Evolutionary conservation across 2,113 vertebrate species (phyloP).

Genomic region (Dicrurus megarhynchus): DNA sequence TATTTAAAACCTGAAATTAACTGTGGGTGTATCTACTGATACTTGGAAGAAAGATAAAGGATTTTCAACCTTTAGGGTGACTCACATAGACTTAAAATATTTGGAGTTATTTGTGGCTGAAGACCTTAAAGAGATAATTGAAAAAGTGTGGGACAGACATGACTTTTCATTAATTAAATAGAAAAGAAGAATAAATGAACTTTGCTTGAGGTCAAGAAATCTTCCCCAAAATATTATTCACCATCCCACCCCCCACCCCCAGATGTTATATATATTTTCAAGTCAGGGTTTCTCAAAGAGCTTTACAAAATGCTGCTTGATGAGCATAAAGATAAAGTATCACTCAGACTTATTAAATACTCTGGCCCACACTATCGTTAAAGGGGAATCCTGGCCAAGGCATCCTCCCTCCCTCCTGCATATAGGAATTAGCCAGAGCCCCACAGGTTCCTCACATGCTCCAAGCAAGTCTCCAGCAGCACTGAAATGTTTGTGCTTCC

Average conservation of each 20-base stretch:
- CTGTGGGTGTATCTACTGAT: neutral
- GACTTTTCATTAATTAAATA: neutral
- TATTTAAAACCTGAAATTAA: constrained; percentile 5
- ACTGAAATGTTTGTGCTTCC: neutral
- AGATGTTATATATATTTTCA: neutral
- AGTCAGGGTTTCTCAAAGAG: neutral
- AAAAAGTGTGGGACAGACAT: neutral
- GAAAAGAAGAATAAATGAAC: neutral
- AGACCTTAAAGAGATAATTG: neutral
- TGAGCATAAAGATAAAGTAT: neutral
- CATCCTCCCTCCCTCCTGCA: neutral
- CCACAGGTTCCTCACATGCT: neutral
- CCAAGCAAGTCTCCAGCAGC: neutral
- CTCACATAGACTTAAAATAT: neutral
- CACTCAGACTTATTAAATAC: neutral
- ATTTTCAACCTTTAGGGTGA: neutral
- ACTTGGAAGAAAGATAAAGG: constrained; percentile 2
- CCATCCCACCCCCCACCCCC: rapidly evolving
- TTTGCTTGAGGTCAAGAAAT: neutral
- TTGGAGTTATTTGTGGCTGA: neutral
- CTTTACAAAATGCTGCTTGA: neutral
- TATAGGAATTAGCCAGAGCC: neutral
- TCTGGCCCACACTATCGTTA: neutral
- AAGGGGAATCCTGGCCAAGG: neutral
- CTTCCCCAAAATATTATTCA: neutral